Evolutionary conservation across 2,113 vertebrate genomes (phyloP), one percentile per base, ranked within the genome.

Genomic region (Patagioenas fasciata): DNA sequence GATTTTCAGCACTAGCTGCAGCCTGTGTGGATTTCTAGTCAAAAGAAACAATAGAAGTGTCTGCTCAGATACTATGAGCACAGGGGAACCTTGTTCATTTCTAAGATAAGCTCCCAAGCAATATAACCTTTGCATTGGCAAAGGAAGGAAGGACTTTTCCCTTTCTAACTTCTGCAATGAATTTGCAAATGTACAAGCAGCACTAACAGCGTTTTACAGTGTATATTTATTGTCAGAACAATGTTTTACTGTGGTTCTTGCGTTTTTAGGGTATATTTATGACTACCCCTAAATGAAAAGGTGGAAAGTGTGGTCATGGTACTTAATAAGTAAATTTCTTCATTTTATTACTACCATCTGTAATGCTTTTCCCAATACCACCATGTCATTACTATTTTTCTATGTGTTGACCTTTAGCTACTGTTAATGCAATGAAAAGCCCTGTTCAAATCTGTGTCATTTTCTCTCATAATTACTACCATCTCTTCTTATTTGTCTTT

Each of bases 201-300:
- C 6, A 44, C 19, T 60, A 61, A 60, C 23, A 80, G 11, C 2
- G 2, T 74, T 31, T 89, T 15, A 26, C 20, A 26, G 5, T 2
- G 1, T 20, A 5, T 62, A 24, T 34, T 14, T 89, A 60, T 74
- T 71, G 20, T 62, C 61, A 79, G n/a, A 64, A 32, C 34, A 21
- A 89, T 7, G 13, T 47, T 81, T 74, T 42, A 58, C 51, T n/a
- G 13, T 64, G 32, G 12, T 34, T 75, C 32, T 51, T 54, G 40
- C 31, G 40, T 21, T 89, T 83, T 87, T 84, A 81, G 20, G 17
- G 9, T 47, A 74, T 17, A 7, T 48, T 36, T 19, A 51, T 20
- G 29, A 4, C 3, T 0, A 3, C 16, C 3, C 5, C 11, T 12
- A 72, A 89, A 38, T 15, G n/a, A 48, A 9, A 10, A 54, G 28